A percentile compares a stretch with the other conserved stretches of the same genome.
Evolutionary conservation across 2,113 vertebrate species (phyloP).

Genomic region (Alethe castanea): DNA sequence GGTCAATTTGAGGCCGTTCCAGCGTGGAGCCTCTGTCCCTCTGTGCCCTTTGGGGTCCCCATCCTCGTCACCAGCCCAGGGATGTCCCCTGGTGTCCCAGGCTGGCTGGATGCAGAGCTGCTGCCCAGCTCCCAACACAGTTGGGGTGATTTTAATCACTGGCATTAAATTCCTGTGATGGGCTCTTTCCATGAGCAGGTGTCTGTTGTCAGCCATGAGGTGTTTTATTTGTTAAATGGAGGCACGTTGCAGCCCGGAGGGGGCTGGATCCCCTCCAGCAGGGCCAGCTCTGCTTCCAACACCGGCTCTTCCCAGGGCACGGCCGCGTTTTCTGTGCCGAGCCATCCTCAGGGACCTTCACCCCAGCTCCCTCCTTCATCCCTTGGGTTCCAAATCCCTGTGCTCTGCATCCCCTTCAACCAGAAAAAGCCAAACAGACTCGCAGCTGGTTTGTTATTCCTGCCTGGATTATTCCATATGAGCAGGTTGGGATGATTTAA

Average conservation of each 20-base stretch:
- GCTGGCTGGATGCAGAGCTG: accelerated
- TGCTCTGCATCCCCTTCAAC: not conserved
- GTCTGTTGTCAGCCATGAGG: not conserved
- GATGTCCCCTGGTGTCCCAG: accelerated
- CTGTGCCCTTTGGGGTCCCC: accelerated
- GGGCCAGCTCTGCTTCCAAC: accelerated
- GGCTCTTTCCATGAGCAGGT: not conserved
- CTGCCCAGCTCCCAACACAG: not conserved
- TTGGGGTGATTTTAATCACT: not conserved
- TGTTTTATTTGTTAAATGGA: conserved; percentile 9
- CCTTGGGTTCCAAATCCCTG: accelerated
- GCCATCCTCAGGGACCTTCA: not conserved
- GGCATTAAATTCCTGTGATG: not conserved
- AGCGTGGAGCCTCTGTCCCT: accelerated
- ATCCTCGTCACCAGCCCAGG: accelerated
- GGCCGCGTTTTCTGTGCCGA: accelerated
- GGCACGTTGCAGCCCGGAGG: not conserved
- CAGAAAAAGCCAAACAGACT: not conserved
- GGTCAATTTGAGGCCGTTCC: not conserved
- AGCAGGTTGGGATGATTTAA: conserved; percentile 32
- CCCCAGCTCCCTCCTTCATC: not conserved
- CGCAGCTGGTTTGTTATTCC: not conserved
- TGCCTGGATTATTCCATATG: conserved; percentile 3
- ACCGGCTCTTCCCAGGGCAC: accelerated
- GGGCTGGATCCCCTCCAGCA: not conserved